A percentile compares a stretch with the other conserved stretches of the same genome.
Conservation (phyloP, 2,113 vertebrate species). For the Cebidichthys violaceus region DNA sequence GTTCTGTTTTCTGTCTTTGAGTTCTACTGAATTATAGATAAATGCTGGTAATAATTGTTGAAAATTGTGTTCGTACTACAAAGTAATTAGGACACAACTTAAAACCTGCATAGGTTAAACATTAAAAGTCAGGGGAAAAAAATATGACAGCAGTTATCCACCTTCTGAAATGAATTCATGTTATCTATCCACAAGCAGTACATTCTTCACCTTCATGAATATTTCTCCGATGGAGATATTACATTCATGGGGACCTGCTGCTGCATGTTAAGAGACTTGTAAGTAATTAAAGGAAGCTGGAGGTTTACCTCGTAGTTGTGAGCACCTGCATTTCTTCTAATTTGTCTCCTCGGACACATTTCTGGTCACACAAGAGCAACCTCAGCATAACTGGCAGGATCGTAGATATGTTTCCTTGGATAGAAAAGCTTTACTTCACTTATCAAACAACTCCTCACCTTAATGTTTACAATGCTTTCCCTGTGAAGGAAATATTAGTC, state of each 20-base stretch:
- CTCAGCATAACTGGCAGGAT: background rate
- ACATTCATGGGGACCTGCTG: constrained; percentile 11
- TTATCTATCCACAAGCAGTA: constrained; percentile 8
- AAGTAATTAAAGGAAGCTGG: constrained; percentile 23
- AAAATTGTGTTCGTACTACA: fast-evolving
- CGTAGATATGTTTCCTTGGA: constrained; percentile 28
- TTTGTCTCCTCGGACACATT: constrained; percentile 41
- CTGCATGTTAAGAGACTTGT: constrained; percentile 24
- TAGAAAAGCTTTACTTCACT: constrained; percentile 25
- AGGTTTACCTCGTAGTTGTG: constrained; percentile 15
- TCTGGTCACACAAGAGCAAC: constrained; percentile 33
- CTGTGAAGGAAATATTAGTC: constrained; percentile 39
- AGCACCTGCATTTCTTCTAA: constrained; percentile 39
- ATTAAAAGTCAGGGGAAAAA: background rate
- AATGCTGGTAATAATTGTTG: background rate
- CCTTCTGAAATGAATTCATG: constrained; percentile 17
- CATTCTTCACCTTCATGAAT: constrained; percentile 22
- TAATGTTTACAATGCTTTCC: constrained; percentile 43
- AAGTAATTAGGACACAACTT: background rate
- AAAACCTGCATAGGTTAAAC: background rate
- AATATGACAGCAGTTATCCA: constrained; percentile 26
- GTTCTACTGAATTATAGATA: background rate
- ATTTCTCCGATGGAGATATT: constrained; percentile 38
- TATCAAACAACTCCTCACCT: constrained; percentile 35
- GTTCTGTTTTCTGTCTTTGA: background rate